Evolutionary conservation across 2,113 vertebrate genomes (phyloP).

Genomic region (Ciconia maguari): DNA sequence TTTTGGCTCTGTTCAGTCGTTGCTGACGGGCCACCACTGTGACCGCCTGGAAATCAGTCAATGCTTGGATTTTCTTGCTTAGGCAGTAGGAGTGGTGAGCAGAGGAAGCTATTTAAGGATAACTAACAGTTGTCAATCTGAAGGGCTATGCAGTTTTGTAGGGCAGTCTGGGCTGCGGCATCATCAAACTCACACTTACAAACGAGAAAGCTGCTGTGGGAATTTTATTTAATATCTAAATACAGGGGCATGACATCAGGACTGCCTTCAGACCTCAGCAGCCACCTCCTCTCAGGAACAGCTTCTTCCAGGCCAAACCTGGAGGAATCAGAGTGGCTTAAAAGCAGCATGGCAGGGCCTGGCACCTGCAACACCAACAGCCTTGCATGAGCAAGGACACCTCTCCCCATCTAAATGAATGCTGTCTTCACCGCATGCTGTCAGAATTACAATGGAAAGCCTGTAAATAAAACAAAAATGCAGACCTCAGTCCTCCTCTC

Average conservation of each 20-base stretch:
- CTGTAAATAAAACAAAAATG: constrained; percentile 39
- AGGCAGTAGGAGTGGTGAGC: not conserved
- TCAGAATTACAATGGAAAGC: constrained; percentile 22
- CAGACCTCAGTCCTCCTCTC: constrained; percentile 44
- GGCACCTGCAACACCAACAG: not conserved
- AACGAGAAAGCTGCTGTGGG: not conserved
- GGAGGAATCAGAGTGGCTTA: not conserved
- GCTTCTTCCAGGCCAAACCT: not conserved
- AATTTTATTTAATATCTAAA: not conserved
- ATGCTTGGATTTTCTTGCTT: not conserved
- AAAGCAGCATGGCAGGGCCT: not conserved
- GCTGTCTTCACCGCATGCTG: not conserved
- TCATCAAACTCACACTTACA: not conserved
- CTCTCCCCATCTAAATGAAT: not conserved
- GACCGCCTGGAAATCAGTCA: constrained; percentile 47
- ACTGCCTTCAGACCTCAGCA: not conserved
- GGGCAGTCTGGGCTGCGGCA: not conserved
- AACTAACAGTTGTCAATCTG: not conserved
- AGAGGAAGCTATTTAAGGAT: not conserved
- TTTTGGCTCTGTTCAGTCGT: not conserved
- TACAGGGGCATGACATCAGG: rapidly evolving
- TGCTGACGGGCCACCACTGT: not conserved
- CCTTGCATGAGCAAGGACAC: not conserved
- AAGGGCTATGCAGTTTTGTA: not conserved
- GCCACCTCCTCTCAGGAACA: not conserved